Conservation (phyloP, 2,888 invertebrate genomes). For the Zaprionus lineosus region DNA sequence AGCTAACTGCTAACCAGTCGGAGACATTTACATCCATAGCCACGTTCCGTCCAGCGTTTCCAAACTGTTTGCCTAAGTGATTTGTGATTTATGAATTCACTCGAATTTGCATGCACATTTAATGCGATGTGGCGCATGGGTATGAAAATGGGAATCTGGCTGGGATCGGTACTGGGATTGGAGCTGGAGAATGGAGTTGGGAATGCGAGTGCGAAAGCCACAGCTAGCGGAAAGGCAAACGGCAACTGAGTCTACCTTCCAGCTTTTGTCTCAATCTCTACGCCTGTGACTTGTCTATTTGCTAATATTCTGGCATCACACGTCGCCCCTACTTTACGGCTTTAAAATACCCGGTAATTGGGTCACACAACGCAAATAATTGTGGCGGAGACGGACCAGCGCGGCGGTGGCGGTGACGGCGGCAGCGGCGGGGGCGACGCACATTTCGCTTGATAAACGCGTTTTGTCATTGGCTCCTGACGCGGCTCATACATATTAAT, state of each 20-base stretch:
- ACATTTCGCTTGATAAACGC: constrained; percentile 66
- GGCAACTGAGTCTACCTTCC: constrained; percentile 12
- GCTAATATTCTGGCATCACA: constrained; percentile 58
- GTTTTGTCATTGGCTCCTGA: constrained; percentile 70
- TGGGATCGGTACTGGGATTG: not conserved
- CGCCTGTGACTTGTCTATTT: constrained; percentile 54
- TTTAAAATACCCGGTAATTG: constrained; percentile 71
- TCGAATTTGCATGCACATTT: constrained; percentile 64
- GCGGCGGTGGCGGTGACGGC: constrained; percentile 8
- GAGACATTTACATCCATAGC: constrained; percentile 26
- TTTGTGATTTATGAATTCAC: constrained; percentile 73
- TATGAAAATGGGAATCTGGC: not conserved
- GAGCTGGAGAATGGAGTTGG: constrained; percentile 1
- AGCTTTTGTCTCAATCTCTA: constrained; percentile 14
- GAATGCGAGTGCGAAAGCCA: not conserved
- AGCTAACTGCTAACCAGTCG: constrained; percentile 10
- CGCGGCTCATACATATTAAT: constrained; percentile 72
- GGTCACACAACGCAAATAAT: constrained; percentile 49
- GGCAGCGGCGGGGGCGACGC: constrained; percentile 23
- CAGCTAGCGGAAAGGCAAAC: not conserved
- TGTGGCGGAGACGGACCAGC: constrained; percentile 20
- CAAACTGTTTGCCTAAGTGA: constrained; percentile 65
- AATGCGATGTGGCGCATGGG: constrained; percentile 50
- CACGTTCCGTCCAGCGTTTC: constrained; percentile 18
- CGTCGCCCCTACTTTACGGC: constrained; percentile 56